These are phyloP conservation scores for Pachymerium ferrugineum DNA, from an alignment of 2,888 invertebrate species.

Conservation along the genomic window DNA sequence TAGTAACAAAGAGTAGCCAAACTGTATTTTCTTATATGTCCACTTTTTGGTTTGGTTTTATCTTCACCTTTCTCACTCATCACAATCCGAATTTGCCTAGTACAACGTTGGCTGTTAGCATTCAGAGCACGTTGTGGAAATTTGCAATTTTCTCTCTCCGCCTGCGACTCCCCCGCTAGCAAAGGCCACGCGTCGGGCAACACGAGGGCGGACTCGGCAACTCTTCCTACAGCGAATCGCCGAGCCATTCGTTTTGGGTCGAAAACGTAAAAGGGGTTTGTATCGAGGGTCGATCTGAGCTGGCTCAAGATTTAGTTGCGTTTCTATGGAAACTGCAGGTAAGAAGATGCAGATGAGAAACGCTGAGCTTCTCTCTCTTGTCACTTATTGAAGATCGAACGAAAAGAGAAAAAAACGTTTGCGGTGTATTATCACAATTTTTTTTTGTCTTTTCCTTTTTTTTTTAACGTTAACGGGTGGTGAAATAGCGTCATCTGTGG, in stretches of 20 bases:
- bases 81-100: conserved; percentile 28
- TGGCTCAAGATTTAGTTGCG: conserved; percentile 8
- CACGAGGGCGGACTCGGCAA: neutral
- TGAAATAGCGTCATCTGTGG: neutral
- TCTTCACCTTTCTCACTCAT: conserved; percentile 4
- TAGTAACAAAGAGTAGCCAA: neutral
- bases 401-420: neutral
- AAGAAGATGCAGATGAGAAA: conserved; percentile 16
- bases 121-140: conserved; percentile 32
- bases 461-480: too few species aligned
- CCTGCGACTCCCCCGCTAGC: conserved; percentile 24
- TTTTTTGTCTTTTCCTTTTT: too few species aligned
- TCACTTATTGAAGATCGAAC: neutral
- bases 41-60: too few species aligned
- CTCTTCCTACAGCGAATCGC: neutral
- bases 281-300: neutral
- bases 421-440: neutral
- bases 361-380: neutral
- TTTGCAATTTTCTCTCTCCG: conserved; percentile 32
- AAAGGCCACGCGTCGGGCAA: conserved; percentile 13
- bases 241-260: neutral
- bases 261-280: neutral
- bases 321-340: neutral
- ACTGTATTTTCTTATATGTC: neutral
- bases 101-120: conserved; percentile 30